phyloP scores from a whole-genome alignment of 2,888 invertebrate genomes.

The Beris chalybata region DNA sequence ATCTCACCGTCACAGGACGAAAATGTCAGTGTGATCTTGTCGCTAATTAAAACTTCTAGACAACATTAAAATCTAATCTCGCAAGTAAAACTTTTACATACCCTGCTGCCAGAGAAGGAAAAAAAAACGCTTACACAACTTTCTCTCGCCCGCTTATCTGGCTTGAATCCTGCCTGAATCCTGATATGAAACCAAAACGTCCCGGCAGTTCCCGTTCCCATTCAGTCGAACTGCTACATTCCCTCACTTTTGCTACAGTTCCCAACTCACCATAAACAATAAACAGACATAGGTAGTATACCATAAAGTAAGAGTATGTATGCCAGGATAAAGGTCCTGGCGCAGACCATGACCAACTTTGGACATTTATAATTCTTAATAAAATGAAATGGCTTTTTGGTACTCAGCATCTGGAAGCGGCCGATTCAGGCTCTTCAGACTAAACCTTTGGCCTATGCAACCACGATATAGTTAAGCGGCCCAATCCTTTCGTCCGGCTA shows the following conservation, averaged over 20 bases:
- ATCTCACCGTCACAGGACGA: no score
- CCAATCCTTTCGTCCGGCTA: no score
- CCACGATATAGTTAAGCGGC: no score
- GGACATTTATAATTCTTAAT: slow-evolving; percentile 36
- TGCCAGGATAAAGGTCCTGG: no score
- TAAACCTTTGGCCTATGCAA: neutral
- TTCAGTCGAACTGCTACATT: neutral
- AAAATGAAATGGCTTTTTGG: slow-evolving; percentile 33
- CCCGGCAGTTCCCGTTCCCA: neutral
- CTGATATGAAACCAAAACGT: neutral
- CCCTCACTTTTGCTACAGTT: neutral
- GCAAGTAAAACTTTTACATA: slow-evolving; percentile 30
- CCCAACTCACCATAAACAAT: neutral
- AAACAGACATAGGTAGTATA: neutral
- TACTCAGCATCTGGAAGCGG: slow-evolving; percentile 8
- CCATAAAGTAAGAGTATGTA: neutral
- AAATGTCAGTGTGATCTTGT: slow-evolving; percentile 16
- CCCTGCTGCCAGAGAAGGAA: neutral
- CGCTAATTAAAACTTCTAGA: slow-evolving; percentile 35
- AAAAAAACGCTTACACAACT: neutral
- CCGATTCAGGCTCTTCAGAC: no score
- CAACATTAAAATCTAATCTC: slow-evolving; percentile 35
- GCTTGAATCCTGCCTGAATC: neutral
- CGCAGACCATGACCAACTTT: slow-evolving; percentile 28
- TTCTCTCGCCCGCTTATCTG: no score